phyloP scores from a whole-genome alignment of 2,888 invertebrate genomes.

The Drosophila acutilabella region DNA sequence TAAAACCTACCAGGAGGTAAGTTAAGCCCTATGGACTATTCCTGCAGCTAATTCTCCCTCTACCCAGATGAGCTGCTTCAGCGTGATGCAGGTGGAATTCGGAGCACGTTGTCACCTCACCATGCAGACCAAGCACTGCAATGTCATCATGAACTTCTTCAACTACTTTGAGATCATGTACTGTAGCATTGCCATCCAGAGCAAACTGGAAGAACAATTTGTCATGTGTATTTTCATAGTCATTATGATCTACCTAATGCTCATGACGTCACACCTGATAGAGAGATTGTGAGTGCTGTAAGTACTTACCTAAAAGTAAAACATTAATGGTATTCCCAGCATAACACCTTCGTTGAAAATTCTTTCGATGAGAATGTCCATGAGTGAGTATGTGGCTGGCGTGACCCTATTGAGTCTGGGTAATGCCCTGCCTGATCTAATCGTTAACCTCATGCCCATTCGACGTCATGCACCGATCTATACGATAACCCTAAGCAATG shows the following conservation, averaged over 20 bases:
- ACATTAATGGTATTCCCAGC: not conserved
- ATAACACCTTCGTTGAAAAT: constrained; percentile 20
- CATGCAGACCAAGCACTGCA: constrained; percentile 17
- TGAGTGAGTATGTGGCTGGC: constrained; percentile 64
- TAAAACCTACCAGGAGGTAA: not conserved
- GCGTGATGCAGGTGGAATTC: constrained; percentile 33
- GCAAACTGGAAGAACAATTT: not conserved
- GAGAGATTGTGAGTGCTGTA: constrained; percentile 24
- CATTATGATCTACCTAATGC: not conserved
- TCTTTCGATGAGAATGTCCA: constrained; percentile 28
- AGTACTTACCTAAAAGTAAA: not conserved
- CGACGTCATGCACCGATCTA: constrained; percentile 45
- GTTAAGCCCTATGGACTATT: not conserved
- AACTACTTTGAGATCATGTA: constrained; percentile 48
- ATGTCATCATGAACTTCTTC: constrained; percentile 13
- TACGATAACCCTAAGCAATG: constrained; percentile 36
- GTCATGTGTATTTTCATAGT: constrained; percentile 1
- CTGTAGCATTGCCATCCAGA: constrained; percentile 25
- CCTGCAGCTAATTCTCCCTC: accelerated
- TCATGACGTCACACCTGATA: constrained; percentile 1
- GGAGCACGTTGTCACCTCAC: constrained; percentile 35
- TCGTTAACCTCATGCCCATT: constrained; percentile 58
- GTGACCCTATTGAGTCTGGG: constrained; percentile 49
- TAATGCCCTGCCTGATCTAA: constrained; percentile 45
- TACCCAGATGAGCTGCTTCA: constrained; percentile 44